These are phyloP conservation scores for Falcunculus frontatus DNA, from an alignment of 2,113 vertebrate species.

Conservation along the genomic window DNA sequence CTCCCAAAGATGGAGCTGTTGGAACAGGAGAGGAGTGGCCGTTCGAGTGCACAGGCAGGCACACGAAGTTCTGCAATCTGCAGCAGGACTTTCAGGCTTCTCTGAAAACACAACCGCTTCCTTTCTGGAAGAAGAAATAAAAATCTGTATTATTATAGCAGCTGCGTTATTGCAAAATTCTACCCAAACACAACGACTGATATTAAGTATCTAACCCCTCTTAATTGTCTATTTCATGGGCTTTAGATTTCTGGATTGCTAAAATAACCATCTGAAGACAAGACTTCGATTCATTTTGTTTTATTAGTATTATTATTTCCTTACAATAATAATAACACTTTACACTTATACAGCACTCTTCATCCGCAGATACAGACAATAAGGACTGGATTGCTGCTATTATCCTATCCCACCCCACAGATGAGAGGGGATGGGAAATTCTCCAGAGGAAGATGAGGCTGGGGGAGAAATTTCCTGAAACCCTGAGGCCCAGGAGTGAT, in stretches of 20 bases:
- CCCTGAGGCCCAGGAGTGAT: not conserved
- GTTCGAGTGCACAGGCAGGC: not conserved
- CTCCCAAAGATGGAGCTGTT: conserved; percentile 80
- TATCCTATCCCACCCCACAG: not conserved
- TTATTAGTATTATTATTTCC: conserved; percentile 72
- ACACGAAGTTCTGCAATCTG: conserved; percentile 20
- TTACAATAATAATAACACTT: conserved; percentile 66
- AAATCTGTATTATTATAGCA: conserved; percentile 73
- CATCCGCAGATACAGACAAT: conserved; percentile 21
- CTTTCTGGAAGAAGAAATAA: conserved; percentile 70
- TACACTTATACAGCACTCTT: conserved; percentile 17
- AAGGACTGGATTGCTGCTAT: conserved; percentile 36
- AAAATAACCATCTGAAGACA: conserved; percentile 76
- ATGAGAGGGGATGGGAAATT: not conserved
- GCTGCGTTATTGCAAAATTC: conserved; percentile 73
- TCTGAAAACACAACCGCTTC: conserved; percentile 52
- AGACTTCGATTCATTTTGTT: conserved; percentile 70
- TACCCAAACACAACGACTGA: conserved; percentile 66
- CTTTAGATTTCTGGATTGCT: conserved; percentile 74
- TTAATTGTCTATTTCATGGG: conserved; percentile 78
- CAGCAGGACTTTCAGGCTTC: conserved; percentile 54
- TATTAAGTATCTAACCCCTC: conserved; percentile 72
- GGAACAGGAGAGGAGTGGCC: conserved; percentile 56
- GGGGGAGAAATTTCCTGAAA: not conserved
- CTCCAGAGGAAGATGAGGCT: not conserved